Evolutionary conservation across 2,113 vertebrate species (phyloP).

Genomic region (Gasterosteus nipponicus): DNA sequence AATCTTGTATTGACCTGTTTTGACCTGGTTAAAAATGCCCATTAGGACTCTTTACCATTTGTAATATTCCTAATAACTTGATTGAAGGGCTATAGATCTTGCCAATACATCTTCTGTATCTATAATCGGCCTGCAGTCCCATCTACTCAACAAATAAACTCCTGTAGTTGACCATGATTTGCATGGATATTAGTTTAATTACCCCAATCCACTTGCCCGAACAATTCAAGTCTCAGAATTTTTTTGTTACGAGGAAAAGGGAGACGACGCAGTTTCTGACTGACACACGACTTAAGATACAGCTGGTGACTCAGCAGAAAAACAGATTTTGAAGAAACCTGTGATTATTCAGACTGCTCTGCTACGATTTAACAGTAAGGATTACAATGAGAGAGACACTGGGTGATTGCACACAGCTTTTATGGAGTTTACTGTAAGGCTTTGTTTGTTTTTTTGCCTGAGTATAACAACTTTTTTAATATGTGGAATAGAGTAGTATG

Average conservation of each 20-base stretch:
- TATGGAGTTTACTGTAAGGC: slow-evolving; percentile 47
- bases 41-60: not conserved
- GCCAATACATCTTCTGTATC: not conserved
- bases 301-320: slow-evolving; percentile 55
- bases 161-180: slow-evolving; percentile 10
- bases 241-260: slow-evolving; percentile 30
- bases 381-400: slow-evolving; percentile 46
- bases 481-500: not conserved
- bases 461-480: slow-evolving; percentile 24
- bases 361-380: slow-evolving; percentile 54
- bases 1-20: slow-evolving; percentile 3
- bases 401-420: slow-evolving; percentile 42
- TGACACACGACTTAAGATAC: slow-evolving; percentile 40
- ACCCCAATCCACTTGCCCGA: not conserved
- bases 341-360: slow-evolving; percentile 65
- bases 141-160: not conserved
- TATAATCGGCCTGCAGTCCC: not conserved
- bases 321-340: slow-evolving; percentile 50
- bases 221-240: not conserved
- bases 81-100: not conserved
- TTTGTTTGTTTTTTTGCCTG: slow-evolving; percentile 30
- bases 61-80: not conserved
- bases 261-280: slow-evolving; percentile 52
- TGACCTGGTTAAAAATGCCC: not conserved
- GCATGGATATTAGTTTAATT: not conserved